Percentiles rank a stretch among this genome's conserved stretches.
Evolutionary conservation across 2,888 invertebrate species (phyloP).

Genomic region (Ochropleura plecta): DNA sequence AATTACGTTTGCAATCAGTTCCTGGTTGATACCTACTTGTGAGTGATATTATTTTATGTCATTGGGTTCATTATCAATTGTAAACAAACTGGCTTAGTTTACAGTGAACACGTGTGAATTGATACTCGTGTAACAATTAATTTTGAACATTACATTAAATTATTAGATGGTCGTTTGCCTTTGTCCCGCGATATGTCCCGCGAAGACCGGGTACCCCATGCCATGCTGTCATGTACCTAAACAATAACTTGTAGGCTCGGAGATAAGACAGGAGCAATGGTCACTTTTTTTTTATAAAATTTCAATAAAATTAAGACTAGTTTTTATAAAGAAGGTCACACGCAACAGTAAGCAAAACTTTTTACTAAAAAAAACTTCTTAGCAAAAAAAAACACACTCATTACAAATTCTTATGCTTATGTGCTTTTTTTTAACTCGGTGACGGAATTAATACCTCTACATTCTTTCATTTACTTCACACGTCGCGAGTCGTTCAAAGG

Average conservation of each 20-base stretch:
- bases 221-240: not conserved
- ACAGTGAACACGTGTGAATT: conserved; percentile 20
- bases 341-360: not conserved
- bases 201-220: too few species aligned
- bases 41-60: conserved; percentile 40
- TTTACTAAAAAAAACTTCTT: not conserved
- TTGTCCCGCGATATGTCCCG: not conserved
- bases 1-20: conserved; percentile 40
- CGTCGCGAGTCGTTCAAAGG: not conserved
- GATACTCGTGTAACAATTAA: conserved; percentile 18
- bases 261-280: not conserved
- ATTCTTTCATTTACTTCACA: not conserved
- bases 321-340: not conserved
- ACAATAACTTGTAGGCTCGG: not conserved
- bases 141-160: not conserved
- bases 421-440: too few species aligned
- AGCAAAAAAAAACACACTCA: too few species aligned
- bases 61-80: conserved; percentile 37
- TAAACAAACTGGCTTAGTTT: conserved; percentile 41
- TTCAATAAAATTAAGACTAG: too few species aligned
- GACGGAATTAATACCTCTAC: not conserved
- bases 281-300: not conserved
- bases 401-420: too few species aligned
- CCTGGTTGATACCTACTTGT: conserved; percentile 42
- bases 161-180: not conserved